A percentile compares a stretch with the other conserved stretches of the same genome.
Evolutionary conservation across 2,888 invertebrate genomes (phyloP).

Genomic region (Stenodema calcarata): DNA sequence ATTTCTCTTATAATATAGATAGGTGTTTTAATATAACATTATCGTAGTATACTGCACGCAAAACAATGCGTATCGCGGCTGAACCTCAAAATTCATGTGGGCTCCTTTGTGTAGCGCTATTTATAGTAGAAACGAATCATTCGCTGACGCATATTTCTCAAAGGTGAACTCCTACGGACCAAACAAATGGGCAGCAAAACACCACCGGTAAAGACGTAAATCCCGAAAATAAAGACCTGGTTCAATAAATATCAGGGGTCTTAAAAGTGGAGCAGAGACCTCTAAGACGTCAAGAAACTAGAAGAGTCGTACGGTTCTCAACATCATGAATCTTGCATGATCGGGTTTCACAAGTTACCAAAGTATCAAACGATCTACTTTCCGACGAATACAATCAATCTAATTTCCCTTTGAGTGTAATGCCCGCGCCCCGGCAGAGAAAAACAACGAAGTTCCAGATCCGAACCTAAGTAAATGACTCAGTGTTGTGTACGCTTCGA

Average conservation of each 20-base stretch:
- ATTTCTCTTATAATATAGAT: no score
- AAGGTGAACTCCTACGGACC: neutral
- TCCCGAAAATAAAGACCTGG: neutral
- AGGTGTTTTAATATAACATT: no score
- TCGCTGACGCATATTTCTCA: neutral
- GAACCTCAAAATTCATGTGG: no score
- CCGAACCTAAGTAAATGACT: neutral
- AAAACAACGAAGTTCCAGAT: neutral
- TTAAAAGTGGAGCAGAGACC: neutral
- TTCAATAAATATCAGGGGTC: neutral
- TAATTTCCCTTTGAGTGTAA: neutral
- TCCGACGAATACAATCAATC: constrained; percentile 9
- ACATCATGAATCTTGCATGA: constrained; percentile 6
- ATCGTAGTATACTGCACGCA: no score
- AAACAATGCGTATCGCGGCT: no score
- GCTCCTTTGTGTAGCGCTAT: neutral
- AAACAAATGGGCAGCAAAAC: neutral
- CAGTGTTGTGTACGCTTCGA: neutral
- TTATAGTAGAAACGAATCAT: neutral
- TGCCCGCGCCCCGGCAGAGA: neutral
- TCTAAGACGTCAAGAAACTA: neutral
- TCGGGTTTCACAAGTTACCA: constrained; percentile 13
- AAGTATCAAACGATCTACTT: constrained; percentile 18
- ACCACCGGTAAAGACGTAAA: neutral
- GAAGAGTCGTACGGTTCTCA: neutral